Evolutionary conservation across 2,888 invertebrate genomes (phyloP).

Genomic region (Frankliniella intonsa): DNA sequence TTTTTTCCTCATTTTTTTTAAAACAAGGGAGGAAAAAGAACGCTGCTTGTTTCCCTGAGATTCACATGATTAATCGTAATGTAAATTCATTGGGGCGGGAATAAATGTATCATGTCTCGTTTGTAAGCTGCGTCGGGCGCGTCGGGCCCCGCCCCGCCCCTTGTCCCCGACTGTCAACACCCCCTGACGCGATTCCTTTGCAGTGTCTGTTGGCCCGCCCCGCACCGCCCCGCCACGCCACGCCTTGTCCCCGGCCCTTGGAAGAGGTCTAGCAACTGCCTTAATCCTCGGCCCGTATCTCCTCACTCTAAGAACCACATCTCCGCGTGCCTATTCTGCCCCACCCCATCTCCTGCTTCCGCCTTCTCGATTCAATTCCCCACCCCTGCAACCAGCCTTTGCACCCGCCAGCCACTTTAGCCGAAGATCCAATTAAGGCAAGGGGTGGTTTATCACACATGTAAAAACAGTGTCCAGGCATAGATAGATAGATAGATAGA

Average conservation of each 20-base stretch:
- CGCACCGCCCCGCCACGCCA: too few species aligned
- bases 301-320: too few species aligned
- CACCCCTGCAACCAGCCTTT: neutral
- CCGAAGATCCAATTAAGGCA: neutral
- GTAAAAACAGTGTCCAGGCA: neutral
- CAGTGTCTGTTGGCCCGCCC: too few species aligned
- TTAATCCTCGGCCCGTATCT: too few species aligned
- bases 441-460: neutral
- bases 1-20: neutral
- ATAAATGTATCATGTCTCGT: neutral
- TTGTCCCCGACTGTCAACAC: too few species aligned
- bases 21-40: neutral
- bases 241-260: too few species aligned
- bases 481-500: neutral
- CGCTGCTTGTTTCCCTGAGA: neutral
- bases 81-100: conserved; percentile 11
- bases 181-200: too few species aligned
- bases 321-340: neutral
- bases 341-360: neutral
- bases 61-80: conserved; percentile 20
- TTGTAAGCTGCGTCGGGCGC: too few species aligned
- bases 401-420: neutral
- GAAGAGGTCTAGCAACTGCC: too few species aligned
- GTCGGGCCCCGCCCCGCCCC: too few species aligned
- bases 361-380: too few species aligned